A percentile compares a stretch with the other conserved stretches of the same genome.
Evolutionary conservation across 2,888 invertebrate genomes (phyloP).

Genomic region (Ischnura elegans): DNA sequence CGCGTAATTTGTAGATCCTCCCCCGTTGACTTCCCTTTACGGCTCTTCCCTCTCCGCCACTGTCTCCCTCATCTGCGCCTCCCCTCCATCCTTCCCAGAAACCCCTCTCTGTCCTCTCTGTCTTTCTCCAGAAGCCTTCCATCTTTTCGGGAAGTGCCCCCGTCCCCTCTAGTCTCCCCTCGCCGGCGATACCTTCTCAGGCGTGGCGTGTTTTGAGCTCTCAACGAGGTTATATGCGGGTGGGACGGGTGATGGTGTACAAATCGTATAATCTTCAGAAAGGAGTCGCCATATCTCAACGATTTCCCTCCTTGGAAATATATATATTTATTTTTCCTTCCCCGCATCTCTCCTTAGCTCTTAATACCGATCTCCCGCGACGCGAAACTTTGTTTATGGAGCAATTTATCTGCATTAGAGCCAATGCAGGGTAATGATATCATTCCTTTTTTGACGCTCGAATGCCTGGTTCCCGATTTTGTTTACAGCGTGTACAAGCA

Average conservation of each 20-base stretch:
- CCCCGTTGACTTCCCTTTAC: slow-evolving; percentile 21
- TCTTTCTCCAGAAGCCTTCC: neutral
- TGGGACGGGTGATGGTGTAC: neutral
- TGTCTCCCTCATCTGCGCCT: neutral
- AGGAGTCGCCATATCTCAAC: slow-evolving; percentile 20
- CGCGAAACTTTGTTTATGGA: slow-evolving; percentile 18
- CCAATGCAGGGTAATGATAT: neutral
- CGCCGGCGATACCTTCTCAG: neutral
- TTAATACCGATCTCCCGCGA: neutral
- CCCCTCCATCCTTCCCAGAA: neutral
- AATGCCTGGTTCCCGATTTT: neutral
- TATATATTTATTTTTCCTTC: neutral
- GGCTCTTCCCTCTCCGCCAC: neutral
- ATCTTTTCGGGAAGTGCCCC: slow-evolving; percentile 14
- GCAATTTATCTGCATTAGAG: slow-evolving; percentile 33
- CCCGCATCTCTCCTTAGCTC: neutral
- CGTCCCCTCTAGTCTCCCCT: neutral
- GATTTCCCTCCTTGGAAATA: neutral
- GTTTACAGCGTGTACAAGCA: neutral
- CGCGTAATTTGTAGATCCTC: slow-evolving; percentile 31
- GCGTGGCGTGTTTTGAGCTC: slow-evolving; percentile 40
- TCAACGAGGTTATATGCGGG: slow-evolving; percentile 6
- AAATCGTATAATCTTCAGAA: slow-evolving; percentile 5
- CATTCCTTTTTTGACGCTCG: neutral
- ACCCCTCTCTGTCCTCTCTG: neutral